These are phyloP conservation scores for Phoenoteleia sp. DNA, from an alignment of 2,888 invertebrate genomes.

Conservation along the genomic window DNA sequence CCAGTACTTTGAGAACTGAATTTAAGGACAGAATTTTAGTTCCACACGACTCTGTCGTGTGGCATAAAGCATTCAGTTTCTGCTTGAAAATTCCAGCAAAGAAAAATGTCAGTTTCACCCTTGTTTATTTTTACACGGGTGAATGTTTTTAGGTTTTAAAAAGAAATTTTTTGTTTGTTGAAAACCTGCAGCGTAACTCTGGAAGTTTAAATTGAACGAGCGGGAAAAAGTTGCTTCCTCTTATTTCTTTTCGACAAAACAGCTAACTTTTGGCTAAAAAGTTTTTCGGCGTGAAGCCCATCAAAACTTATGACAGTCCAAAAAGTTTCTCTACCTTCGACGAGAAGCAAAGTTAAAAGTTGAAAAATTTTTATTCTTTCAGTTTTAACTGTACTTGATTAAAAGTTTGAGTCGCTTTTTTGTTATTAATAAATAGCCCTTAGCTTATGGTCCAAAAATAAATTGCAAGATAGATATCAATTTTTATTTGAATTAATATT, in stretches of 20 bases:
- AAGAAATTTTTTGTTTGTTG: not conserved
- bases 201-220: conserved; percentile 31
- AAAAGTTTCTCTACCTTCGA: conserved; percentile 22
- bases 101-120: not conserved
- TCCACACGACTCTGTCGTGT: too few species aligned
- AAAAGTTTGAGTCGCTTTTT: not conserved
- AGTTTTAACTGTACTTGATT: conserved; percentile 27
- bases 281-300: conserved; percentile 40
- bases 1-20: too few species aligned
- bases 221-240: conserved; percentile 6
- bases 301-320: conserved; percentile 50
- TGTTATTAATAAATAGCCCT: too few species aligned
- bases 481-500: too few species aligned
- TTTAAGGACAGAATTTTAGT: too few species aligned
- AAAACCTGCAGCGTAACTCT: conserved; percentile 11
- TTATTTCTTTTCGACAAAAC: conserved; percentile 33
- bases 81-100: not conserved
- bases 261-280: conserved; percentile 31
- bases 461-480: too few species aligned
- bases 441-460: too few species aligned
- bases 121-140: not conserved
- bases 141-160: not conserved
- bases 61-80: too few species aligned
- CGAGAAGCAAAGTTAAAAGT: conserved; percentile 11
- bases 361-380: conserved; percentile 1